A percentile compares a stretch with the other conserved stretches of the same genome.
These are phyloP conservation scores for Dendrocincla tyrannina DNA, from an alignment of 2,797 vertebrate genomes.

Conservation along the genomic window DNA sequence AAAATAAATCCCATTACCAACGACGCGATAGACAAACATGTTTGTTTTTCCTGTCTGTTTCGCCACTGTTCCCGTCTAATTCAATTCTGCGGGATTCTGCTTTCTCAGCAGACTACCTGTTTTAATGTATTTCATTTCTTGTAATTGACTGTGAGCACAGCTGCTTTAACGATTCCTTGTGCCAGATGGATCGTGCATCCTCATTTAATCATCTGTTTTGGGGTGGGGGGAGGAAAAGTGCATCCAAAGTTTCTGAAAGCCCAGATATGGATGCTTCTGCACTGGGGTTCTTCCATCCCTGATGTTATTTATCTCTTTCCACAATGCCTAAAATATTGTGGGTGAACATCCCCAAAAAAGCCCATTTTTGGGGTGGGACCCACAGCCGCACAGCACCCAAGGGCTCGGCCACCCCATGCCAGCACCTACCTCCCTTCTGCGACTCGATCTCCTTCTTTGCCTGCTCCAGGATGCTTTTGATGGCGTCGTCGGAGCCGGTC, in stretches of 20 bases:
- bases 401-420: background rate
- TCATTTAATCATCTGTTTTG: conserved; percentile 47
- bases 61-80: conserved; percentile 36
- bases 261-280: background rate
- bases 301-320: background rate
- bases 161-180: conserved; percentile 29
- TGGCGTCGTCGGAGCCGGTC: conserved; percentile 97
- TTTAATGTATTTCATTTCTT: conserved; percentile 49
- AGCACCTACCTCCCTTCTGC: conserved; percentile 87
- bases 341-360: background rate
- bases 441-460: conserved; percentile 99
- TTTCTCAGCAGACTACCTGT: conserved; percentile 66
- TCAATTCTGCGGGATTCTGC: conserved; percentile 41
- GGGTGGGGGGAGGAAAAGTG: background rate
- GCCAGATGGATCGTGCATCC: conserved; percentile 36
- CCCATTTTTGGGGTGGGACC: rapidly evolving
- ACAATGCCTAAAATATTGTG: rapidly evolving
- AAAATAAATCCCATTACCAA: conserved; percentile 33
- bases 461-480: conserved; percentile 98
- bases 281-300: rapidly evolving
- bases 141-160: conserved; percentile 42
- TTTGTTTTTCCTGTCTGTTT: conserved; percentile 56
- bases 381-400: background rate
- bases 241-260: background rate
- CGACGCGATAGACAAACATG: background rate